These are phyloP conservation scores for Meta bourneti DNA, from an alignment of 2,888 invertebrate species.

Conservation along the genomic window DNA sequence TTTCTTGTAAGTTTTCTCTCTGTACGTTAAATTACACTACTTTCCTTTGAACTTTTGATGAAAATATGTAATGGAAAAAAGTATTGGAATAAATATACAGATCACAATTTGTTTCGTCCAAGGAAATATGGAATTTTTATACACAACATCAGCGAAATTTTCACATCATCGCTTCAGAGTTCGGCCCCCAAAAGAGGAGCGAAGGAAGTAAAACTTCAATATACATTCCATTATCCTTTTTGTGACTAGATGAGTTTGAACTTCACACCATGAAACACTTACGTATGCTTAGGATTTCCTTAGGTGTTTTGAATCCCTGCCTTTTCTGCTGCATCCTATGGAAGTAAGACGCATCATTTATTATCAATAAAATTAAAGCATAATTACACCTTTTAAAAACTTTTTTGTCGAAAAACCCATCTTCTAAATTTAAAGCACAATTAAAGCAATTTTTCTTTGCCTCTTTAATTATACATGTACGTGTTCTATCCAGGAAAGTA, in stretches of 20 bases:
- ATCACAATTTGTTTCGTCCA: slow-evolving; percentile 63
- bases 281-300: slow-evolving; percentile 46
- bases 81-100: slow-evolving; percentile 64
- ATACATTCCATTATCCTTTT: neutral
- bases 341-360: neutral
- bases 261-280: neutral
- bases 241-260: slow-evolving; percentile 59
- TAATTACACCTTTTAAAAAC: neutral
- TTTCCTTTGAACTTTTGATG: slow-evolving; percentile 40
- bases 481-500: no score
- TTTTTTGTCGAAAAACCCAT: no score
- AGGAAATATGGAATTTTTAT: slow-evolving; percentile 35
- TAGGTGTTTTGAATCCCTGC: slow-evolving; percentile 67
- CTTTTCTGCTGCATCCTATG: slow-evolving; percentile 70
- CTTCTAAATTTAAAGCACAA: neutral
- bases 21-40: slow-evolving; percentile 5
- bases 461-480: no score
- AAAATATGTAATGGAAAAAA: slow-evolving; percentile 45
- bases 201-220: neutral
- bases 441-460: neutral
- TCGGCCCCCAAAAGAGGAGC: neutral
- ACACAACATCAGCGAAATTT: slow-evolving; percentile 6
- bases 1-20: slow-evolving; percentile 7
- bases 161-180: neutral
- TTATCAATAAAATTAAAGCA: neutral